Base-by-base conservation (phyloP, 2,113 vertebrate genomes). In the Microtus richardsoni region DNA sequence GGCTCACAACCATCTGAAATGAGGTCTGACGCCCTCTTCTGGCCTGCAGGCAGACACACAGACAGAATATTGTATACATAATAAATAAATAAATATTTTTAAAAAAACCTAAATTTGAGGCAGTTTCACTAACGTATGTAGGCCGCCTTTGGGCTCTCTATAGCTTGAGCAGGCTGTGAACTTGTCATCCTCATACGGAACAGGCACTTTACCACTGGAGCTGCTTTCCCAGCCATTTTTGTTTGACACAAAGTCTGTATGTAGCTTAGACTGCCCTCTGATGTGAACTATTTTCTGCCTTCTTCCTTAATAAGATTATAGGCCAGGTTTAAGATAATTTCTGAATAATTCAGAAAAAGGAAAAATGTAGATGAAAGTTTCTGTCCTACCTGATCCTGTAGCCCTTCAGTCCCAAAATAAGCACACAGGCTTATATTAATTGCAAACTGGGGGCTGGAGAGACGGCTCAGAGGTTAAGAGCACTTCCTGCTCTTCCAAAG, bases 251-350 rank as follows among this genome's bases (percentile, higher is more conserved):
- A 47, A 28, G 28, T 66, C 28, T 85, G 28, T 30, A 12, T 66
- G 28, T 16, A 33, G 11, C n/a, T n/a, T 39, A 66, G 66, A 30
- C 28, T 68, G 13, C 30, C 30, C 30, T 64, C 49, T 30, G 4
- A 11, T 17, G 36, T 36, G 7, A 54, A 68, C 49, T 85, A 17
- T 71, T 71, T 47, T 44, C 66, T 78, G 28, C 28, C 60, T 66
- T 19, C n/a, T 58, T 66, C 58, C 39, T 33, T 16, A 66, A 33
- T 33, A 68, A 44, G 44, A 49, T 86, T 86, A 86, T 14, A 36
- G 41, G 41, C 41, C 44, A n/a, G 41, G 24, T 90, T 94, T 92
- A 86, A 93, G 13, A 2, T 92, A 49, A 71, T 91, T 96, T 97
- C 49, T 93, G 7, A 96, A 86, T 93, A 83, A 89, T 91, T 2